phyloP scores from a whole-genome alignment of 2,797 vertebrate genomes.

The Halcyon smyrnensis region DNA sequence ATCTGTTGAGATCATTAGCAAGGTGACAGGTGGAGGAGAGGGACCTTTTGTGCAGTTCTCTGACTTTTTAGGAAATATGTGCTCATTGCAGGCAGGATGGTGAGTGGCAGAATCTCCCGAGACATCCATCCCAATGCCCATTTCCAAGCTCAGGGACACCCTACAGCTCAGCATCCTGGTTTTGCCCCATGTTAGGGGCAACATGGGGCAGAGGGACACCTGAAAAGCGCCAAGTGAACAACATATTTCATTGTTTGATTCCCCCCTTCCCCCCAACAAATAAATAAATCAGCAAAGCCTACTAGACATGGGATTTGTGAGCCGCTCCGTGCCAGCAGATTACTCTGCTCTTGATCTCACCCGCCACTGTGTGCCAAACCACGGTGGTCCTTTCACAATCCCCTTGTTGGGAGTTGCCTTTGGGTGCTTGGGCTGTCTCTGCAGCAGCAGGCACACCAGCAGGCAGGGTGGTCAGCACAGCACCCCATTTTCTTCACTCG shows the following conservation, averaged over 20 bases:
- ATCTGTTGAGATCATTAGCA: background rate
- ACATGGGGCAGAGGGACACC: background rate
- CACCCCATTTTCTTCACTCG: background rate
- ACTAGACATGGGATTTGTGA: background rate
- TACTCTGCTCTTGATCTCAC: background rate
- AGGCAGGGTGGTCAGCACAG: background rate
- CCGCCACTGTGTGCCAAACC: background rate
- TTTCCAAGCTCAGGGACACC: background rate
- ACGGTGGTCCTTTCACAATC: fast-evolving
- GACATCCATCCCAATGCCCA: fast-evolving
- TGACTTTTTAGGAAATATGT: background rate
- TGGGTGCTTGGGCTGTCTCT: background rate
- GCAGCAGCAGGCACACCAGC: background rate
- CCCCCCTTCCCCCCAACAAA: fast-evolving
- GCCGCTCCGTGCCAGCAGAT: background rate
- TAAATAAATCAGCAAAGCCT: background rate
- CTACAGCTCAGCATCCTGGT: background rate
- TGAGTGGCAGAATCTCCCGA: background rate
- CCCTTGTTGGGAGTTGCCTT: background rate
- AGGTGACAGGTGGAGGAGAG: background rate
- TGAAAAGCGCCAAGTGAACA: background rate
- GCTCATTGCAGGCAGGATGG: background rate
- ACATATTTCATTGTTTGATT: background rate
- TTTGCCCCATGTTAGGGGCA: background rate
- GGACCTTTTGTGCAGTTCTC: background rate